Percentiles rank a stretch among this genome's conserved stretches.
Evolutionary conservation across 2,797 vertebrate genomes (phyloP).

Genomic region (Galagoides demidoff): DNA sequence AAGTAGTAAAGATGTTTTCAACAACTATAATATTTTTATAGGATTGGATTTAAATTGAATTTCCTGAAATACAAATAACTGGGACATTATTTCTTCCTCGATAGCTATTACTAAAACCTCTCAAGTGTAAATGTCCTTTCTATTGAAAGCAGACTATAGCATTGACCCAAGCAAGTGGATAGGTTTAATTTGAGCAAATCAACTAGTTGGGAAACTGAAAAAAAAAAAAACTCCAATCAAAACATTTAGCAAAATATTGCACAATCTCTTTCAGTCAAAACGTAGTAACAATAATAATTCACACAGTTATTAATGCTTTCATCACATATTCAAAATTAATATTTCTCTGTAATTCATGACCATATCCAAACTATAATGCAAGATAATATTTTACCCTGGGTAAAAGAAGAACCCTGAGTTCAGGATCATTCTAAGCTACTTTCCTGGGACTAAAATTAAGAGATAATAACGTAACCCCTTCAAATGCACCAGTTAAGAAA

Average conservation of each 20-base stretch:
- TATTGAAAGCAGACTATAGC: not conserved
- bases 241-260: slow-evolving; percentile 51
- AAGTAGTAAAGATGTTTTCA: slow-evolving; percentile 20
- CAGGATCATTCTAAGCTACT: slow-evolving; percentile 34
- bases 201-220: slow-evolving; percentile 33
- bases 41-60: slow-evolving; percentile 20
- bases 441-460: slow-evolving; percentile 41
- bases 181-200: slow-evolving; percentile 36
- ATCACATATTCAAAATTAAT: not conserved
- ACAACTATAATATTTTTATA: not conserved
- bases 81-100: not conserved
- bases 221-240: slow-evolving; percentile 47
- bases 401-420: not conserved
- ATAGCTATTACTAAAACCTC: slow-evolving; percentile 13
- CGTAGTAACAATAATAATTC: not conserved
- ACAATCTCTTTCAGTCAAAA: slow-evolving; percentile 47
- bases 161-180: not conserved
- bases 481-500: not conserved
- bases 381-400: slow-evolving; percentile 31
- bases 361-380: not conserved
- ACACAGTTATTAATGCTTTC: slow-evolving; percentile 18
- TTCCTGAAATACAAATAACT: slow-evolving; percentile 23
- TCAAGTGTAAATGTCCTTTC: slow-evolving; percentile 50
- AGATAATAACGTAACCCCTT: slow-evolving; percentile 9
- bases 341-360: slow-evolving; percentile 25